Percentiles rank a stretch among this genome's conserved stretches.
Conservation (phyloP, 2,113 vertebrate genomes). For the Sinocyclocheilus maitianheensis region DNA sequence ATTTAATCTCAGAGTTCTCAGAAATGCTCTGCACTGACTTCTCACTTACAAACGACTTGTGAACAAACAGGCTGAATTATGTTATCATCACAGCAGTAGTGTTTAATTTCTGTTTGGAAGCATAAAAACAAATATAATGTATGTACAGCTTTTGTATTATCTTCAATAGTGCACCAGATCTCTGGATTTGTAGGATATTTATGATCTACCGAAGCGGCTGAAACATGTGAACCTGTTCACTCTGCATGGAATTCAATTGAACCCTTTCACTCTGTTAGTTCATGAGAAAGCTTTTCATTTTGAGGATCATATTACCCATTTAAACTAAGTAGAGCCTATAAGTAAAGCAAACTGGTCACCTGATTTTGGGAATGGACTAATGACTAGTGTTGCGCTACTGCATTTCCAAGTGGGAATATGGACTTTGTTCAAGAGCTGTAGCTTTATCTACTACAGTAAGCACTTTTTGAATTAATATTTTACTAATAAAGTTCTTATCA, state of each 20-base stretch:
- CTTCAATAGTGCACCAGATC: not conserved
- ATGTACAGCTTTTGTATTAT: not conserved
- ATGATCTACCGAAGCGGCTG: not conserved
- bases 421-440: conserved; percentile 30
- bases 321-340: conserved; percentile 23
- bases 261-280: conserved; percentile 35
- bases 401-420: conserved; percentile 26
- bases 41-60: conserved; percentile 6
- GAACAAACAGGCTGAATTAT: not conserved
- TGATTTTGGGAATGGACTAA: conserved; percentile 47
- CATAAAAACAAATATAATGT: not conserved
- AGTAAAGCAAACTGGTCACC: conserved; percentile 49
- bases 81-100: no score
- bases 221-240: conserved; percentile 28
- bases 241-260: conserved; percentile 35
- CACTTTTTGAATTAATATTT: conserved; percentile 28
- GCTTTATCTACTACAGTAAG: conserved; percentile 18
- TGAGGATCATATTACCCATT: conserved; percentile 44
- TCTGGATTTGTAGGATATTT: not conserved
- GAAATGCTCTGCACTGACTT: conserved; percentile 14
- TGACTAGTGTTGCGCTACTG: conserved; percentile 28
- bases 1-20: conserved; percentile 46
- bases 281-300: conserved; percentile 54
- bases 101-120: not conserved
- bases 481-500: not conserved